Evolutionary conservation across 1,140 invertebrate genomes (phyloP), one percentile per base, ranked within the genome.

Genomic region (Dinothrombium tinctorium): DNA sequence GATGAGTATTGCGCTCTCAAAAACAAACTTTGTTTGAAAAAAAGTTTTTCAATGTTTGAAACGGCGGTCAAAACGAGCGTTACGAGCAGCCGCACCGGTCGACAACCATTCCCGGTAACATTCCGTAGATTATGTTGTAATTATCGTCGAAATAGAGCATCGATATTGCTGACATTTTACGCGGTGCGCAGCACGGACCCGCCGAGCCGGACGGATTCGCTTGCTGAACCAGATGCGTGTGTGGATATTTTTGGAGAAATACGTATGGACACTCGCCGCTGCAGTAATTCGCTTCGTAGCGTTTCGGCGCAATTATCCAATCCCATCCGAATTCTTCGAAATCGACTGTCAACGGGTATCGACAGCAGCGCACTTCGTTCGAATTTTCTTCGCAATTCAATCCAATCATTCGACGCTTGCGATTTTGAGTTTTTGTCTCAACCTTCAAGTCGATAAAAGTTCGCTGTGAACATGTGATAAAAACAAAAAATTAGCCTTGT

Each of bases 271-370:
- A 96, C 51, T 90, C 79, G 3, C 90, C 90, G 43, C 76, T 74
- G 63, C 90, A 98, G 61, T 87, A 94, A 62, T 87, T 86, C 14
- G 90, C 89, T 53, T 90, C 75, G 61, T 95, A 98, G 47, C 74
- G 72, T 51, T 81, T 80, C 0, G 90, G 90, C 0, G 87, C 87
- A 25, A 98, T 84, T 51, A 96, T 87, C 77, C 87, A 96, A 52
- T 94, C 84, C 87, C 89, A 95, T 9, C 84, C 86, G 53, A 96
- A 86, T 47, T 83, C 79, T 49, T 76, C 78, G 59, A 98, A 96
- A 61, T 95, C 82, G 11, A 98, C 84, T 9, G 78, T 79, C 14
- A 96, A 66, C 1, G 80, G 77, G 56, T 86, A 87, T 12, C 80
- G 71, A 55, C 83, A 89, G 57, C 83, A 87, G 19, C 78, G 66